phyloP scores from a whole-genome alignment of 1,140 invertebrate species.

The Rhizoglyphus robini region DNA sequence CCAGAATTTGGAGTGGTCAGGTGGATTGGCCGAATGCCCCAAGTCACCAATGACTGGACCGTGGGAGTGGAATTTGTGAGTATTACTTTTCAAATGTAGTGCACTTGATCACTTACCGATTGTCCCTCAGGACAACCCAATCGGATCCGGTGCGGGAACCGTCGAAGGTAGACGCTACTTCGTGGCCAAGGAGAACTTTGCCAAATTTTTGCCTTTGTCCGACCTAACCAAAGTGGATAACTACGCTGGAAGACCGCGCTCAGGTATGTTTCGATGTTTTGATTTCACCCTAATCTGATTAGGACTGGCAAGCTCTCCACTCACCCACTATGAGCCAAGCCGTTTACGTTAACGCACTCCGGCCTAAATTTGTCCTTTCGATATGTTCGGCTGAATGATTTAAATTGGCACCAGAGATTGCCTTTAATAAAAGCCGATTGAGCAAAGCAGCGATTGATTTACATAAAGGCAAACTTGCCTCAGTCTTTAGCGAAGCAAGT shows the following conservation, averaged over 20 bases:
- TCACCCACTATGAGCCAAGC: too few species aligned
- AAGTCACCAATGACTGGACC: conserved; percentile 35
- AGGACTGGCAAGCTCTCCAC: too few species aligned
- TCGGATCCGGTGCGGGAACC: conserved; percentile 47
- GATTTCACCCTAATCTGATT: not conserved
- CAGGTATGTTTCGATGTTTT: conserved; percentile 12
- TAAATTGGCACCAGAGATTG: too few species aligned
- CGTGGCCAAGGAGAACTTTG: conserved; percentile 47
- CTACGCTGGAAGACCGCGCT: conserved; percentile 23
- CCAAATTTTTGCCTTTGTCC: conserved; percentile 41
- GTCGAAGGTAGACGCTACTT: conserved; percentile 56
- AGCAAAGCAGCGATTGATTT: too few species aligned
- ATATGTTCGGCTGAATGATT: too few species aligned
- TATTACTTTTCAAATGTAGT: conserved; percentile 19
- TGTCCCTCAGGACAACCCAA: conserved; percentile 27
- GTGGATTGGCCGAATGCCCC: conserved; percentile 43
- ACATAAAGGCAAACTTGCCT: too few species aligned
- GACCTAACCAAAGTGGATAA: conserved; percentile 39
- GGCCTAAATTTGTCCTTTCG: too few species aligned
- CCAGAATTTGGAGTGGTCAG: conserved; percentile 38
- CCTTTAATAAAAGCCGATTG: too few species aligned
- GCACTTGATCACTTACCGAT: not conserved
- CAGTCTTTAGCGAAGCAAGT: too few species aligned
- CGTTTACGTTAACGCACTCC: too few species aligned
- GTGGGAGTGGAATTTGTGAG: conserved; percentile 47